A percentile compares a stretch with the other conserved stretches of the same genome.
These are phyloP conservation scores for Tuberolachnus salignus DNA, from an alignment of 2,888 invertebrate species.

Conservation along the genomic window DNA sequence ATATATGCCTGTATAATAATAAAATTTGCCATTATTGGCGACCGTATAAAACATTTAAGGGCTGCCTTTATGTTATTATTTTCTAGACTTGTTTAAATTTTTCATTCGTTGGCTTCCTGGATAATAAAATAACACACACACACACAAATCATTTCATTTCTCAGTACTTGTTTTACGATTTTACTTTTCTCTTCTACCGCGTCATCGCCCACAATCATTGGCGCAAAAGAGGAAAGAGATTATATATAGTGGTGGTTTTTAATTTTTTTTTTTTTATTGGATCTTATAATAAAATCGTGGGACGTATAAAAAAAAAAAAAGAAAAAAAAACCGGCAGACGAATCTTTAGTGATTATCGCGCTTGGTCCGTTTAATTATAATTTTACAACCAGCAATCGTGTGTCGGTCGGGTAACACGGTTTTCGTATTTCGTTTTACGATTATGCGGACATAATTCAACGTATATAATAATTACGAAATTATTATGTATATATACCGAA, in stretches of 20 bases:
- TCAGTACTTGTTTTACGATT: slow-evolving; percentile 35
- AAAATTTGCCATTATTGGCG: slow-evolving; percentile 14
- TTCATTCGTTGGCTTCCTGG: neutral
- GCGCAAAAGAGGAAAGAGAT: neutral
- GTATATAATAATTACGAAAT: slow-evolving; percentile 28
- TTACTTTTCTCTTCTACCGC: slow-evolving; percentile 21
- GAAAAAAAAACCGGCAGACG: neutral
- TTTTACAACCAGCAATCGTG: slow-evolving; percentile 34
- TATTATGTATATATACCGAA: neutral
- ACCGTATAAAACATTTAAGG: neutral
- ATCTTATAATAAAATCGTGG: slow-evolving; percentile 25
- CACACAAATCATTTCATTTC: slow-evolving; percentile 25
- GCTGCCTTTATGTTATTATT: neutral
- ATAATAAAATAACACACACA: slow-evolving; percentile 18
- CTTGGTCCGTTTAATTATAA: slow-evolving; percentile 43
- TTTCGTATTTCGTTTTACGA: slow-evolving; percentile 30
- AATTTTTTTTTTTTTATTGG: slow-evolving; percentile 38
- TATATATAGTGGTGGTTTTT: slow-evolving; percentile 27
- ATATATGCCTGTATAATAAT: neutral
- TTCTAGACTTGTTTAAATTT: neutral
- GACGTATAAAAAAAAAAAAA: slow-evolving; percentile 33
- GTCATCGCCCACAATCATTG: neutral
- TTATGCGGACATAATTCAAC: neutral
- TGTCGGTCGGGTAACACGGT: slow-evolving; percentile 30
- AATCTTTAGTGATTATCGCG: slow-evolving; percentile 20